Conservation (phyloP, 2,888 invertebrate genomes). For the Sarcophaga caerulescens region DNA sequence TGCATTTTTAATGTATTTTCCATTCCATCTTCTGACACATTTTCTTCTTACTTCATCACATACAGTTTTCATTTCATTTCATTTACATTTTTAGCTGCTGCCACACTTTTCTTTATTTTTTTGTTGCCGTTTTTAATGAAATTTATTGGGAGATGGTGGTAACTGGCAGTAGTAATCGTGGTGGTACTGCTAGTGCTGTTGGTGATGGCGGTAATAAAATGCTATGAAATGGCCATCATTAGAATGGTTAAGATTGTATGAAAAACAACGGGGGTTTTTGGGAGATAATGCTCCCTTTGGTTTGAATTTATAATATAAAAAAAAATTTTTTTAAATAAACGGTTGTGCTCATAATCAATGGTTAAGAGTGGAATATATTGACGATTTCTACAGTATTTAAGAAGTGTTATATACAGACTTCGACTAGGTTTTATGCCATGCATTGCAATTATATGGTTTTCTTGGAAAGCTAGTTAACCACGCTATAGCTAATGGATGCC, state of each 20-base stretch:
- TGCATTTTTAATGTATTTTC: constrained; percentile 43
- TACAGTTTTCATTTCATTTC: constrained; percentile 17
- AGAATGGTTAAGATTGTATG: not conserved
- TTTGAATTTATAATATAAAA: not conserved
- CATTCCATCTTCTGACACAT: not conserved
- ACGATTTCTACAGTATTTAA: too few species aligned
- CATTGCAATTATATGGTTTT: too few species aligned
- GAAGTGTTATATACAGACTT: too few species aligned
- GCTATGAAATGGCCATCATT: constrained; percentile 21
- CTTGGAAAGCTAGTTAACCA: too few species aligned
- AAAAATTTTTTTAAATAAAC: too few species aligned
- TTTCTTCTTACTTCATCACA: not conserved
- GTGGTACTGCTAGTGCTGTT: too few species aligned
- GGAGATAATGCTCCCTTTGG: not conserved
- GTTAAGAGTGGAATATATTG: too few species aligned
- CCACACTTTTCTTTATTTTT: not conserved
- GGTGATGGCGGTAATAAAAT: not conserved
- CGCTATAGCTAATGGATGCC: too few species aligned
- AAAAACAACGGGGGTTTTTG: not conserved
- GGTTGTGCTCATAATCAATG: too few species aligned
- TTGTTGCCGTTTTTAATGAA: constrained; percentile 15
- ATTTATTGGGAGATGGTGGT: constrained; percentile 33
- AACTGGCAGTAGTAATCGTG: not conserved
- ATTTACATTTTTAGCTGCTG: not conserved
- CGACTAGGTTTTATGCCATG: too few species aligned